These are phyloP conservation scores for Pristiophorus japonicus DNA, from an alignment of 2,113 vertebrate genomes.

Conservation along the genomic window DNA sequence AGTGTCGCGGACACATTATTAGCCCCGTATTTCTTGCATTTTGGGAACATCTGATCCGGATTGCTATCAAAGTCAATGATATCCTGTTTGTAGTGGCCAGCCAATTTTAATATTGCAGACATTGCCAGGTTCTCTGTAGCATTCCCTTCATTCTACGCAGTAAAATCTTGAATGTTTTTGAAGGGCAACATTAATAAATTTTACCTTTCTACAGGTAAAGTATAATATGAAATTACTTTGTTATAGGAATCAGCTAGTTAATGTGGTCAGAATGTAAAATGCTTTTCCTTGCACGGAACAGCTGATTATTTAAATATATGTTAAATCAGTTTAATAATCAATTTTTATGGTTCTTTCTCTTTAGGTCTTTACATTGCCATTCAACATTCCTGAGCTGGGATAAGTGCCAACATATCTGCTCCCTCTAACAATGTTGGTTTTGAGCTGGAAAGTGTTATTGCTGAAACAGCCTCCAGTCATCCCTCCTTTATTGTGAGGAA, in stretches of 20 bases:
- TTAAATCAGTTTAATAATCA: conserved; percentile 1
- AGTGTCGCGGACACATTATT: not conserved
- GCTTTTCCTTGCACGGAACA: not conserved
- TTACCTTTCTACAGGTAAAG: not conserved
- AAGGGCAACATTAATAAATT: not conserved
- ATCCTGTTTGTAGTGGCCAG: not conserved
- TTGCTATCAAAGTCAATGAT: not conserved
- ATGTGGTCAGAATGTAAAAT: not conserved
- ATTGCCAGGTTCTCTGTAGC: not conserved
- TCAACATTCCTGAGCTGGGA: not conserved
- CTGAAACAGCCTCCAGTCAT: not conserved
- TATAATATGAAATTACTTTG: not conserved
- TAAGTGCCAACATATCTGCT: not conserved
- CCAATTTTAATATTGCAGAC: not conserved
- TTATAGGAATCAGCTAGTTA: not conserved
- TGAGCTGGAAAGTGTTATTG: not conserved
- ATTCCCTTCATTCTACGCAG: not conserved
- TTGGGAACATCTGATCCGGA: not conserved
- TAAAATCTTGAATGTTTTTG: not conserved
- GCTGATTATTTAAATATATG: not conserved
- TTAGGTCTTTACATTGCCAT: not conserved
- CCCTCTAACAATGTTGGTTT: not conserved
- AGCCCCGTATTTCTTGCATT: not conserved
- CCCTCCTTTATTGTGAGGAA: not conserved
- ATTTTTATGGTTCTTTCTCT: not conserved